Evolutionary conservation across 2,113 vertebrate genomes (phyloP), one percentile per base, ranked within the genome.

Genomic region (Microcebus griseorufus): DNA sequence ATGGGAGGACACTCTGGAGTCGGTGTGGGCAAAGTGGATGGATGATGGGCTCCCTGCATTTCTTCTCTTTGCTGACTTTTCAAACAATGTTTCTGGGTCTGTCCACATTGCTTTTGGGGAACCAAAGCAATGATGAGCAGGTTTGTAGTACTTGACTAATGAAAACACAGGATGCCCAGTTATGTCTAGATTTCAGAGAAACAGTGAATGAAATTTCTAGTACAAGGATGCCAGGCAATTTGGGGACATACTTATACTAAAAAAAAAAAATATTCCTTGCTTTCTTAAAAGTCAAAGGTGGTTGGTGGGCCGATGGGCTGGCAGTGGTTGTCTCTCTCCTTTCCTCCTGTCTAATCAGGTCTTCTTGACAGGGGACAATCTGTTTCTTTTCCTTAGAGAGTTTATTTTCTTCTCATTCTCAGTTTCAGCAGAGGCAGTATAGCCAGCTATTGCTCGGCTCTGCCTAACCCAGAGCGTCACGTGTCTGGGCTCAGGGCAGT

Each of bases 61-160:
- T 88, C 76, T 79, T 88, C 76, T 79, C 8, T 60, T 67, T 51
- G 37, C 67, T 97, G 79, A 81, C 20, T 89, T 92, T 70, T 29
- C 27, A 27, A 78, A 67, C 39, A 32, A 3, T 55, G 53, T 83
- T 87, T 87, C 48, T 29, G 45, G 11, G 16, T 53, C 55, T 87
- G 34, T 42, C 27, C 11, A 12, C 32, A 67, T 88, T 72, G 79
- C 39, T 89, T 80, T 93, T 80, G 53, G 84, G 58, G n/a, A 39
- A 37, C 32, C 73, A 32, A 29, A 16, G 51, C 58, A 32, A 55
- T 39, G 11, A 13, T 65, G 58, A 48, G 27, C 39, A 48, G 70
- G 17, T 20, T 64, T 80, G n/a, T 51, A 1, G 5, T 34, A 58
- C 37, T 69, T 34, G 67, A 48, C 72, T 88, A 92, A 88, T 64